These are phyloP conservation scores for Spinibarbus caldwelli DNA, from an alignment of 2,797 vertebrate genomes.

Conservation along the genomic window DNA sequence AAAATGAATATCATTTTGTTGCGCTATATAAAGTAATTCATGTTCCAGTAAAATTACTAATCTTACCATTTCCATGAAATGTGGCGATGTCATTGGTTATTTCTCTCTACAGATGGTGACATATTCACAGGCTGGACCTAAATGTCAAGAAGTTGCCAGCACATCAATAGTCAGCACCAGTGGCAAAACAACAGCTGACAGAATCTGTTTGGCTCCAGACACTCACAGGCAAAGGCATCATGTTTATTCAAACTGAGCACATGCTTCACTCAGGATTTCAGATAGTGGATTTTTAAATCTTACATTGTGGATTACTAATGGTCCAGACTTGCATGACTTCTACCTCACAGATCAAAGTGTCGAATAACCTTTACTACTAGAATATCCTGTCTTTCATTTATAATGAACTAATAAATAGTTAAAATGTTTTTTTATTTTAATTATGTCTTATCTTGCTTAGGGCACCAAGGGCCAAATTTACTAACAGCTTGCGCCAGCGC, in stretches of 20 bases:
- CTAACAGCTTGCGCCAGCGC: no score
- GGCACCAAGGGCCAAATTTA: not conserved
- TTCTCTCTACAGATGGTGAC: slow-evolving; percentile 19
- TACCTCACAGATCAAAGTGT: not conserved
- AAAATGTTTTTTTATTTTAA: no score
- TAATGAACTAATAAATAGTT: not conserved
- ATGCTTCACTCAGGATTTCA: not conserved
- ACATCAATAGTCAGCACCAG: slow-evolving; percentile 27
- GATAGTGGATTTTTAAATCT: not conserved
- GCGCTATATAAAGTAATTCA: not conserved
- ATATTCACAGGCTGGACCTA: slow-evolving; percentile 19
- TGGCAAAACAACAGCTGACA: slow-evolving; percentile 35
- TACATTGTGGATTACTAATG: not conserved
- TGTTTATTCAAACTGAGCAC: not conserved
- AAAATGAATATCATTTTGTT: not conserved
- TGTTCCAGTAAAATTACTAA: not conserved
- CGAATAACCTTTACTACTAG: not conserved
- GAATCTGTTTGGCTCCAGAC: not conserved
- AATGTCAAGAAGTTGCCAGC: slow-evolving; percentile 21
- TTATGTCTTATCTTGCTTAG: no score
- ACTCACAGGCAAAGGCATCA: not conserved
- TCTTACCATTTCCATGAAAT: not conserved
- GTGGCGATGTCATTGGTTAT: no score
- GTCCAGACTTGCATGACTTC: not conserved
- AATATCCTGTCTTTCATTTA: not conserved